Evolutionary conservation across 2,888 invertebrate genomes (phyloP).

Genomic region (Dasysyrphus tricinctus): DNA sequence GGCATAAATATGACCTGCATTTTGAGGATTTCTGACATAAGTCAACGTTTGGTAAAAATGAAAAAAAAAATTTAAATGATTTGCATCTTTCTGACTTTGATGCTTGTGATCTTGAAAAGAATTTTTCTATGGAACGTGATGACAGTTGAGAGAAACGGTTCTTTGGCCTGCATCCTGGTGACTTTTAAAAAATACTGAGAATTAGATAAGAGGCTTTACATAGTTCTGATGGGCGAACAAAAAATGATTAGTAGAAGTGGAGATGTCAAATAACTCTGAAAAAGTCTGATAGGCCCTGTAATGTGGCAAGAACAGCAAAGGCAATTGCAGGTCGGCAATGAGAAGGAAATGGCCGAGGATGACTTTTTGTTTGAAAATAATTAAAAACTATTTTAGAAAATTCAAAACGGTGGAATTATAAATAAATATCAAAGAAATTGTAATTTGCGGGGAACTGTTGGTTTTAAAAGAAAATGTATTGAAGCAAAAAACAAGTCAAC

Average conservation of each 20-base stretch:
- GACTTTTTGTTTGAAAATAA: too few species aligned
- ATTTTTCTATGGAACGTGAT: slow-evolving; percentile 47
- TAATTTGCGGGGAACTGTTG: too few species aligned
- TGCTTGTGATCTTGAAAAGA: slow-evolving; percentile 68
- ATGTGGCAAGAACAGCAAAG: background rate
- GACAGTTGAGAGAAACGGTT: slow-evolving; percentile 69
- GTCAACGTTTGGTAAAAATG: slow-evolving; percentile 60
- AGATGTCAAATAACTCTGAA: background rate
- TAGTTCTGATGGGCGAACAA: background rate
- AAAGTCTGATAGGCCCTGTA: background rate
- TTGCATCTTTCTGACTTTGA: slow-evolving; percentile 56
- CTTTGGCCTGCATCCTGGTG: slow-evolving; percentile 65
- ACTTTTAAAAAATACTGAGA: slow-evolving; percentile 34
- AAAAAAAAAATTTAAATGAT: slow-evolving; percentile 34
- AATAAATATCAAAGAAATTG: too few species aligned
- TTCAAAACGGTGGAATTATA: too few species aligned
- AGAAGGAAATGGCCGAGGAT: too few species aligned
- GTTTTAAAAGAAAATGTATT: too few species aligned
- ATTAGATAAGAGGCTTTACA: slow-evolving; percentile 20
- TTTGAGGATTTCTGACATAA: slow-evolving; percentile 69
- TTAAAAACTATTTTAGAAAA: too few species aligned
- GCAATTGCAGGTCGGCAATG: too few species aligned
- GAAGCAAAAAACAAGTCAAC: too few species aligned
- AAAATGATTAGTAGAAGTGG: background rate
- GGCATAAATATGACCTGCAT: slow-evolving; percentile 65